Base-by-base conservation (phyloP, 2,113 vertebrate species). In the Apteryx mantelli region DNA sequence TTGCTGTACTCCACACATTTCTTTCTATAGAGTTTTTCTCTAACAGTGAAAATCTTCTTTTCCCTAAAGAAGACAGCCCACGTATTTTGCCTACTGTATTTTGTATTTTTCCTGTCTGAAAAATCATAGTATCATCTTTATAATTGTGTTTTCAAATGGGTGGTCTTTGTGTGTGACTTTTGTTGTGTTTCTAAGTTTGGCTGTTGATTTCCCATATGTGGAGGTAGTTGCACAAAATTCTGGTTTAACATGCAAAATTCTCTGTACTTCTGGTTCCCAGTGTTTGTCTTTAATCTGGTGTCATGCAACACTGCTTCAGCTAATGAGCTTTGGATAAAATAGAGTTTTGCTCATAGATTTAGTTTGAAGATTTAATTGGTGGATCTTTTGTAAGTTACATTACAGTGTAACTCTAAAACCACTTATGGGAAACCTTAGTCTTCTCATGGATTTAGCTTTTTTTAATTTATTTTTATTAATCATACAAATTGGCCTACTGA, bases 281-380 rank as follows among this genome's bases (percentile, higher is more conserved):
- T 66, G 50, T 89, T 73, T 92, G 71, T 82, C 52, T 93, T 87
- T 63, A 85, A 73, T 91, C 48, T 69, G 11, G 32, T 93, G 76
- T 84, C 46, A 76, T 86, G 87, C 60, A 94, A 91, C 73, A 28
- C 34, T 82, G 82, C 76, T 94, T 95, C 85, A 84, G 64, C 85
- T 86, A 95, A 95, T 91, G 79, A 95, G n/a, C 68, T 88, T 64
- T 81, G 69, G 28, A 52, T 88, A 75, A 93, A 95, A 88, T 8
- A 76, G 65, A 85, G 52, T 75, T 94, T 83, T 93, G 18, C 11
- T 24, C 55, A 44, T 71, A 68, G 82, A 90, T 94, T 56, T 93
- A 58, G 68, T 25, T n/a, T 68, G 85, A 74, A 86, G 73, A 75
- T 95, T 87, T 82, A 3, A 68, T 91, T 86, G 93, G n/a, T 93